A percentile compares a stretch with the other conserved stretches of the same genome.
These are phyloP conservation scores for Crocallis elinguaria DNA, from an alignment of 2,888 invertebrate species.

Conservation along the genomic window DNA sequence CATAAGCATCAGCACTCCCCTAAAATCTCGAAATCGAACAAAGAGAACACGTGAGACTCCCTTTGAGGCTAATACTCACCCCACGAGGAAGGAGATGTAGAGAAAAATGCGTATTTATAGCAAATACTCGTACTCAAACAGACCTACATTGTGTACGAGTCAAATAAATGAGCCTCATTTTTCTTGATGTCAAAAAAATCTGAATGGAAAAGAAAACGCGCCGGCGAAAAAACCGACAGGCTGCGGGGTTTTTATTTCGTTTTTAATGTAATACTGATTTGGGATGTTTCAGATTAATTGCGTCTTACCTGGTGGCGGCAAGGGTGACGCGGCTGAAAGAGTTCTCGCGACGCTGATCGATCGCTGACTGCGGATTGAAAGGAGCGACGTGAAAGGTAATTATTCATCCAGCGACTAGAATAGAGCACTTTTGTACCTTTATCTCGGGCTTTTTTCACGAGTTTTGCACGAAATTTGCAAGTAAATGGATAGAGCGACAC, in stretches of 20 bases:
- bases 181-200: conserved; percentile 85
- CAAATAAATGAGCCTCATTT: conserved; percentile 85
- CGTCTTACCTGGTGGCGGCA: conserved; percentile 80
- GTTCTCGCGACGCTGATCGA: conserved; percentile 83
- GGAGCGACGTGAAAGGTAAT: conserved; percentile 83
- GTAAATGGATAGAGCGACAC: conserved; percentile 81
- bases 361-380: conserved; percentile 81
- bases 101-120: conserved; percentile 85
- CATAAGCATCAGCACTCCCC: conserved; percentile 80
- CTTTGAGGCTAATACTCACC: conserved; percentile 81
- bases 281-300: conserved; percentile 85
- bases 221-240: conserved; percentile 78
- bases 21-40: conserved; percentile 82
- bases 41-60: conserved; percentile 81
- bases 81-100: conserved; percentile 82
- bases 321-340: conserved; percentile 83
- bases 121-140: conserved; percentile 86
- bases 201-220: conserved; percentile 84
- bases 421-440: conserved; percentile 84
- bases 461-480: conserved; percentile 84
- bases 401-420: conserved; percentile 85
- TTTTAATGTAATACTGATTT: conserved; percentile 84
- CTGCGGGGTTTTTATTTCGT: conserved; percentile 79
- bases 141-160: conserved; percentile 85
- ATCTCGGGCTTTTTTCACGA: conserved; percentile 78